These are phyloP conservation scores for Epinephelus lanceolatus DNA, from an alignment of 2,113 vertebrate species.

Conservation along the genomic window DNA sequence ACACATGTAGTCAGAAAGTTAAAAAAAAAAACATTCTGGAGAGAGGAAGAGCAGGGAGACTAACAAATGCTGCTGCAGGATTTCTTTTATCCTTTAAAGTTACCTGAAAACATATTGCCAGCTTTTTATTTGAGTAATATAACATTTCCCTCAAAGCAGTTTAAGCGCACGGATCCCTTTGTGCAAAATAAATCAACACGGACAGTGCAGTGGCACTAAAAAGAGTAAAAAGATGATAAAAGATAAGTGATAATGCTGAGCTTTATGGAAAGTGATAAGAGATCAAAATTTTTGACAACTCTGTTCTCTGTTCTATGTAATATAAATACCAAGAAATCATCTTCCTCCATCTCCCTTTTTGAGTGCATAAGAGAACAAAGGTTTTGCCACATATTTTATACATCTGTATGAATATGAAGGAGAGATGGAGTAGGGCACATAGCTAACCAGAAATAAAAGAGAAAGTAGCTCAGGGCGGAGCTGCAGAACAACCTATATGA, in stretches of 20 bases:
- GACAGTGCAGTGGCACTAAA: background rate
- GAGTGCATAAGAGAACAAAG: background rate
- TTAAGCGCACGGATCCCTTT: background rate
- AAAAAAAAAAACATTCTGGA: background rate
- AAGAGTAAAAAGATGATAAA: background rate
- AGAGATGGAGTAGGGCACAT: background rate
- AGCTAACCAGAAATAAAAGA: slow-evolving; percentile 18
- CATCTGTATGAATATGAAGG: slow-evolving; percentile 9
- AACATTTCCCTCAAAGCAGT: background rate
- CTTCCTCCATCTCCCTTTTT: background rate
- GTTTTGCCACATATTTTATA: slow-evolving; percentile 11
- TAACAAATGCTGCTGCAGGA: background rate
- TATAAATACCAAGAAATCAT: background rate
- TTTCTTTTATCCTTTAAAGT: background rate
- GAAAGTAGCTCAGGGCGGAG: background rate
- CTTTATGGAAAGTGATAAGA: slow-evolving; percentile 9
- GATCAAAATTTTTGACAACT: background rate
- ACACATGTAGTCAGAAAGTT: slow-evolving; percentile 5
- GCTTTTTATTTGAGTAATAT: background rate
- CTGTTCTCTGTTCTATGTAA: background rate
- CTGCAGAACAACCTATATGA: slow-evolving; percentile 27
- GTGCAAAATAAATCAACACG: background rate
- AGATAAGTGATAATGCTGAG: background rate
- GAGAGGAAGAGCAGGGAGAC: background rate
- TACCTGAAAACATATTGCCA: background rate